A percentile compares a stretch with the other conserved stretches of the same genome.
phyloP scores from a whole-genome alignment of 37 sponge, comb jelly and placozoan species.

The Haliclona indistincta region DNA sequence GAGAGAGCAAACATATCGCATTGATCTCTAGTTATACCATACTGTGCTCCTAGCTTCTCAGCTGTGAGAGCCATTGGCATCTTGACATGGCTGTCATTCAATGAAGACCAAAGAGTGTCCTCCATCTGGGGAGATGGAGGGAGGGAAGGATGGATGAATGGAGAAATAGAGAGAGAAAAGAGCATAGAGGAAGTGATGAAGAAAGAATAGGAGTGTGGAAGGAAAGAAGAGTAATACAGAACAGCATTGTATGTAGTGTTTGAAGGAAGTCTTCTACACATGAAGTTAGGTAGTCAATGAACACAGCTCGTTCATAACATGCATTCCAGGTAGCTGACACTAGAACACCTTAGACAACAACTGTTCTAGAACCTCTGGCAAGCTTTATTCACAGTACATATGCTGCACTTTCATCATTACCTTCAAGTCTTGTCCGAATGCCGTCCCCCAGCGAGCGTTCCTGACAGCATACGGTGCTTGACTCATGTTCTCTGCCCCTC shows the following conservation, averaged over 20 bases:
- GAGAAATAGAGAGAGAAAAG: neutral
- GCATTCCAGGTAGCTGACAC: too few species aligned
- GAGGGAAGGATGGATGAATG: neutral
- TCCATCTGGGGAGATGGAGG: conserved; percentile 63
- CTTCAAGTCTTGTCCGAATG: conserved; percentile 84
- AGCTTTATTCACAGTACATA: neutral
- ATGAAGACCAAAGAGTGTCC: conserved; percentile 88
- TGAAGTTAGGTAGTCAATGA: neutral
- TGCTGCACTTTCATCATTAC: conserved; percentile 28
- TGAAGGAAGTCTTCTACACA: too few species aligned
- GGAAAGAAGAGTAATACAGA: too few species aligned
- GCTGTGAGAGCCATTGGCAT: conserved; percentile 97
- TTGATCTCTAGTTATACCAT: conserved; percentile 80
- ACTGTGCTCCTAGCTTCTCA: conserved; percentile 93
- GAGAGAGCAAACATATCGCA: conserved; percentile 90
- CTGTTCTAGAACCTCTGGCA: too few species aligned
- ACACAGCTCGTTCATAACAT: neutral
- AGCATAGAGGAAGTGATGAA: neutral
- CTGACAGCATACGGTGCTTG: conserved; percentile 81
- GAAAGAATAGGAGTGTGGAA: too few species aligned
- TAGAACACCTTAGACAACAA: too few species aligned
- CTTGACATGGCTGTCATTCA: conserved; percentile 82
- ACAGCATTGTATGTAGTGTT: too few species aligned
- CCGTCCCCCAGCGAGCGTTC: conserved; percentile 75
- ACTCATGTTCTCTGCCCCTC: conserved; percentile 95